phyloP scores from a whole-genome alignment of 2,113 vertebrate species.

The Calonectris borealis region DNA sequence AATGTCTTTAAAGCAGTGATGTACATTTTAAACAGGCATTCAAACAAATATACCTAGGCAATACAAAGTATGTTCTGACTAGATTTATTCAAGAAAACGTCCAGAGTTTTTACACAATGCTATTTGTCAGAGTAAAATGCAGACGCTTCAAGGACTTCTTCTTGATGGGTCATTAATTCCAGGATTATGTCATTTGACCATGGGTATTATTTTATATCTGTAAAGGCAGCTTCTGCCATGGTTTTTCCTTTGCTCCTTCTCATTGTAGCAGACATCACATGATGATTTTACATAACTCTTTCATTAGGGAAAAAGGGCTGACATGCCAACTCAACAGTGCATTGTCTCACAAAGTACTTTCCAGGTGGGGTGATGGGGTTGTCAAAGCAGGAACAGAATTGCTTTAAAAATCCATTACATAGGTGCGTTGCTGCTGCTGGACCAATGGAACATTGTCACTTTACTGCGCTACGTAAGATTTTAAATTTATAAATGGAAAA shows the following conservation, averaged over 20 bases:
- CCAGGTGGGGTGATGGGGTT: not conserved
- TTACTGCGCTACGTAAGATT: fast-evolving
- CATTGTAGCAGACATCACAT: not conserved
- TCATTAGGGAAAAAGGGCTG: not conserved
- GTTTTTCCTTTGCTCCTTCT: not conserved
- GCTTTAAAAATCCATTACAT: not conserved
- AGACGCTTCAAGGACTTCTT: not conserved
- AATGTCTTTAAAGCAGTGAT: not conserved
- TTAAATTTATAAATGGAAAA: not conserved
- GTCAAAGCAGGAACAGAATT: not conserved
- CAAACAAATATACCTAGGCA: not conserved
- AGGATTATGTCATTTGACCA: not conserved
- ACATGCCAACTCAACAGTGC: not conserved
- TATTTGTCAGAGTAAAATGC: not conserved
- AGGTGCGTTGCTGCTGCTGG: not conserved
- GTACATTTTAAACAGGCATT: not conserved
- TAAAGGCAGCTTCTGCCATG: not conserved
- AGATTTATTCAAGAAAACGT: not conserved
- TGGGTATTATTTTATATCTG: not conserved
- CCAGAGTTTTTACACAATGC: not conserved
- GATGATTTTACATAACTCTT: not conserved
- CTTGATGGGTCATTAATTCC: not conserved
- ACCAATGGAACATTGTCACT: not conserved
- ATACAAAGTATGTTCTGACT: not conserved
- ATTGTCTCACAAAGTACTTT: not conserved